phyloP scores from a whole-genome alignment of 2,888 invertebrate genomes.

The Spatulosminthurus flaviceps region DNA sequence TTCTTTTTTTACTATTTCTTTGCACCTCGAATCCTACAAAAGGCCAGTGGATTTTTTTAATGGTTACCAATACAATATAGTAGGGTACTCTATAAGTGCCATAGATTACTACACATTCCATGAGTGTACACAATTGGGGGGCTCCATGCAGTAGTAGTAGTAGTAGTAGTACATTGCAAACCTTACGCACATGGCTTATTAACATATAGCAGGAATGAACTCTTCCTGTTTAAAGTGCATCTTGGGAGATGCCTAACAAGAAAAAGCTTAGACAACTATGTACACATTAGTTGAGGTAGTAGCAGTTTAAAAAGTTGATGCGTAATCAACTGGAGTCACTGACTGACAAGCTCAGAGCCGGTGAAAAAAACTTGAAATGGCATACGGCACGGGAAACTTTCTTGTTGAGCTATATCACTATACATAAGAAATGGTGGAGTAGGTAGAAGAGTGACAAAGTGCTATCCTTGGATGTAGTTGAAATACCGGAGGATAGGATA shows the following conservation, averaged over 20 bases:
- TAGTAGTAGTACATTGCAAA: too few species aligned
- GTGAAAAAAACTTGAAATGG: constrained; percentile 6
- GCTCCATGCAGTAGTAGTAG: too few species aligned
- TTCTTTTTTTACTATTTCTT: too few species aligned
- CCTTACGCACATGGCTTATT: constrained; percentile 18
- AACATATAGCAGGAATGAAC: constrained; percentile 16
- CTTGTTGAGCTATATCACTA: background rate
- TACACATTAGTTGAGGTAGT: constrained; percentile 21
- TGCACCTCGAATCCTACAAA: too few species aligned
- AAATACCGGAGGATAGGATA: background rate
- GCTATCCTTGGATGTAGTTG: background rate
- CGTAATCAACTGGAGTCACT: constrained; percentile 33
- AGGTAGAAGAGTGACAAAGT: background rate
- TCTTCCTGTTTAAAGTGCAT: constrained; percentile 25
- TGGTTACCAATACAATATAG: too few species aligned
- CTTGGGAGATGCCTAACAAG: constrained; percentile 14
- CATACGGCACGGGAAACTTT: constrained; percentile 20
- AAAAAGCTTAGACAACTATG: constrained; percentile 23
- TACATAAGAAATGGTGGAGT: background rate
- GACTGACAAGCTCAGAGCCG: background rate
- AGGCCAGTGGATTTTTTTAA: background rate
- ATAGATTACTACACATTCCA: too few species aligned
- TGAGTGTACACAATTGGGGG: too few species aligned
- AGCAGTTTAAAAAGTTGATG: constrained; percentile 9
- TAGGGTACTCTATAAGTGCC: too few species aligned